Conservation (phyloP, 1,140 invertebrate genomes). For the Aplysia californica region DNA sequence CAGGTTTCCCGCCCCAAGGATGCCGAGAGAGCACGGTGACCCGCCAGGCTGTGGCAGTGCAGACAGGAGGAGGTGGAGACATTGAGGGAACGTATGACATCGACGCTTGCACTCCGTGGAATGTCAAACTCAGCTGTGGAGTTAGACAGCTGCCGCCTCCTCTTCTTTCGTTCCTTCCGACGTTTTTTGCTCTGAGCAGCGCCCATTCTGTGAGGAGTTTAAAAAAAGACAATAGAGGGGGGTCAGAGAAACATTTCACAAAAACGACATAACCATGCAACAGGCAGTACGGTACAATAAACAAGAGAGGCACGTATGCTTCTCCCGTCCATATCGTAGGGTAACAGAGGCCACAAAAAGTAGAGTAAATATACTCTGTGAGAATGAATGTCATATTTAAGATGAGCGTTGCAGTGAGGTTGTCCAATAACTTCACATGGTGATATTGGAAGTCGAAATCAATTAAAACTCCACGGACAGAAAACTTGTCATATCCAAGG, state of each 20-base stretch:
- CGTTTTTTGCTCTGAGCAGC: slow-evolving; percentile 22
- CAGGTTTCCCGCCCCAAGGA: no score
- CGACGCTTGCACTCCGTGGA: slow-evolving; percentile 7
- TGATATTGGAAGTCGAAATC: background rate
- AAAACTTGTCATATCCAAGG: background rate
- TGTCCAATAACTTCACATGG: background rate
- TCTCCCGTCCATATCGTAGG: background rate
- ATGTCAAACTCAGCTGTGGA: background rate
- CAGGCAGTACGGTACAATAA: background rate
- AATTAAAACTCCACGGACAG: background rate
- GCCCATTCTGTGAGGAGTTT: slow-evolving; percentile 10
- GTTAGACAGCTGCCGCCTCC: background rate
- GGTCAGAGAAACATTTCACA: background rate
- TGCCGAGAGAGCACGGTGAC: no score
- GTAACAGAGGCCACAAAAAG: background rate
- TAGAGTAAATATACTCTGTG: background rate
- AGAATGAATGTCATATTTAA: background rate
- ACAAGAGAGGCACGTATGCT: background rate
- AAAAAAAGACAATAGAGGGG: background rate
- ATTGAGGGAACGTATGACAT: background rate
- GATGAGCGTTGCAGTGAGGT: background rate
- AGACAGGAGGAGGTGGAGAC: background rate
- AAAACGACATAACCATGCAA: background rate
- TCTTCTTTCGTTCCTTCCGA: slow-evolving; percentile 4
- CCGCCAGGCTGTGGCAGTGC: background rate